Conservation (phyloP, 1,140 invertebrate species). For the Drosophila varians region DNA sequence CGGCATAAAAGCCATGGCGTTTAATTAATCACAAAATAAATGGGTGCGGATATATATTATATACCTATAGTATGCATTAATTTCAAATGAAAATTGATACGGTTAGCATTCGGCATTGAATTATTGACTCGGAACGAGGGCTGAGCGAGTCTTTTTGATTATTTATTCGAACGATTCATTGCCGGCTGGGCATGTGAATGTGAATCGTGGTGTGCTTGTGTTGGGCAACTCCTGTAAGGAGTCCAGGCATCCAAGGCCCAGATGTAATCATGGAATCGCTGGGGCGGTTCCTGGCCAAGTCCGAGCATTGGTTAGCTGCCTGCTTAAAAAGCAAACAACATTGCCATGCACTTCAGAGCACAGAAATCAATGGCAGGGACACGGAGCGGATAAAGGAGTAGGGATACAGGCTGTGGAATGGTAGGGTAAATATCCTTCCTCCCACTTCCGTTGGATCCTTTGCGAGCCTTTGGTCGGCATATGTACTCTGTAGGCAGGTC, state of each 20-base stretch:
- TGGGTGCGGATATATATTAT: no score
- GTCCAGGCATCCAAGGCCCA: constrained; percentile 23
- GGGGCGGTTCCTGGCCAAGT: constrained; percentile 49
- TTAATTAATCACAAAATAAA: constrained; percentile 18
- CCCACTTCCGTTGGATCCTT: constrained; percentile 9
- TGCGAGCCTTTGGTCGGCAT: constrained; percentile 18
- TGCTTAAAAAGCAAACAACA: constrained; percentile 76
- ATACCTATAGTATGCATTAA: constrained; percentile 1
- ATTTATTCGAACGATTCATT: constrained; percentile 49
- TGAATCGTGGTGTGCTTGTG: constrained; percentile 5
- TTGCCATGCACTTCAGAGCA: constrained; percentile 35
- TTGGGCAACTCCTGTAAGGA: not conserved
- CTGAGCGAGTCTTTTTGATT: constrained; percentile 38
- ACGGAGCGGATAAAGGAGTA: constrained; percentile 3
- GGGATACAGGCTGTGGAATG: not conserved
- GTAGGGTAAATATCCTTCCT: constrained; percentile 33
- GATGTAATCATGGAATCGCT: constrained; percentile 66
- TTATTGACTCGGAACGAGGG: constrained; percentile 18
- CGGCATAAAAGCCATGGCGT: not conserved
- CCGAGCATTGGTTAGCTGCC: constrained; percentile 39
- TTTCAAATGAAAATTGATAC: constrained; percentile 60
- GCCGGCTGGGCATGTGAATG: constrained; percentile 1
- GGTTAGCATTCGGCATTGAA: constrained; percentile 23
- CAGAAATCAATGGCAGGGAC: constrained; percentile 33
- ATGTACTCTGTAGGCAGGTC: constrained; percentile 19